Base-by-base conservation (phyloP, 2,113 vertebrate genomes). In the Panurus biarmicus region DNA sequence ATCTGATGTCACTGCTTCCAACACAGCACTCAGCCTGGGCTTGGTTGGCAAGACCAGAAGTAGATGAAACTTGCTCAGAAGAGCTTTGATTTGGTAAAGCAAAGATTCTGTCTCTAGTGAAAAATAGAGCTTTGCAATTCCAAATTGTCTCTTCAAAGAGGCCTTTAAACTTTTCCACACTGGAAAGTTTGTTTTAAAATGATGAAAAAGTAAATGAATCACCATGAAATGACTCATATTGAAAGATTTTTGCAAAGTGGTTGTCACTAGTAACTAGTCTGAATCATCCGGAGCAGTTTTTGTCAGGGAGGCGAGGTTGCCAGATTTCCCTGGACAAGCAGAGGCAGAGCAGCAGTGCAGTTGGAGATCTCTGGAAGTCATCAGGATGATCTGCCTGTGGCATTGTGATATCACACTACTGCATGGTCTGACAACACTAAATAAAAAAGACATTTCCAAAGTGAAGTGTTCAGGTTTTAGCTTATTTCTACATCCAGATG, bases 161-260 rank as follows among this genome's bases (percentile, higher is more conserved):
- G 51, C 58, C 47, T 93, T 93, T 51, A 90, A 95, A 92, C 64
- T 74, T 85, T 85, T 77, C 87, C 51, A 45, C 33, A 45, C 9
- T 35, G 56, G 31, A 42, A 80, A 94, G 54, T 91, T 93, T 89
- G 81, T 87, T 79, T 79, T 77, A 81, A 82, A 94, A 89, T 18
- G 29, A 73, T 91, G 74, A 83, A 94, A 93, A 88, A 82, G 11
- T 72, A 80, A 91, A 92, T 94, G 87, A 92, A 93, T 95, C 79
- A 91, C 61, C 93, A 44, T 73, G 36, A 85, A 87, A 47, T 97
- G 89, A 96, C 56, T 96, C 93, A 97, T 45, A 35, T 66, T 80
- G 79, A 75, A 88, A 92, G 78, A 48, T 78, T 75, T 88, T 87
- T 86, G 29, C 42, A 54, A 82, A 93, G 77, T 62, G 60, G 70